Percentiles rank a stretch among this genome's conserved stretches.
Evolutionary conservation across 2,888 invertebrate genomes (phyloP).

Genomic region (Enoplolaimus lenunculus): DNA sequence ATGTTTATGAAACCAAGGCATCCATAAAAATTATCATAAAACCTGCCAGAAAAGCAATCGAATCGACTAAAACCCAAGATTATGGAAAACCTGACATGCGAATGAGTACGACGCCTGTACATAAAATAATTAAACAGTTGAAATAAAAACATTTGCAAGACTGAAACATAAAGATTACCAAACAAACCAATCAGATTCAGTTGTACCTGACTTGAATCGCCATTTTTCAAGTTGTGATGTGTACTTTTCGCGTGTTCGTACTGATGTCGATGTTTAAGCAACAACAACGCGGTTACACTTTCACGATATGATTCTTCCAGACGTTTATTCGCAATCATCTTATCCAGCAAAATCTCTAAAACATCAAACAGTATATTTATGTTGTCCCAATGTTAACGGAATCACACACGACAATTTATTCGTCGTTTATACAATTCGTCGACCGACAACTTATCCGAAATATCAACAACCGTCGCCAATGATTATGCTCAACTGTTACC

Average conservation of each 20-base stretch:
- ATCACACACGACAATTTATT: background rate
- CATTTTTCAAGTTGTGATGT: background rate
- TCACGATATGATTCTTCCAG: constrained; percentile 61
- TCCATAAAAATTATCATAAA: no score
- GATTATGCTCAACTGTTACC: no score
- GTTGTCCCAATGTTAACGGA: no score
- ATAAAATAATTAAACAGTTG: no score
- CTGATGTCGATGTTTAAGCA: constrained; percentile 80
- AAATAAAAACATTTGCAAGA: no score
- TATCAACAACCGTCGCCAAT: background rate
- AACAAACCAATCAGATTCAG: no score
- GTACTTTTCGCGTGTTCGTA: constrained; percentile 52
- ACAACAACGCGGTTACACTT: constrained; percentile 62
- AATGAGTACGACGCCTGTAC: no score
- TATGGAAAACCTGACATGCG: no score
- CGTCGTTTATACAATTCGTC: background rate
- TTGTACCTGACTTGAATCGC: background rate
- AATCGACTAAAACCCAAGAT: no score
- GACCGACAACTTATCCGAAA: background rate
- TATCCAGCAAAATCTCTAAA: constrained; percentile 35
- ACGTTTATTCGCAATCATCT: constrained; percentile 51
- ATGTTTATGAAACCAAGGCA: no score
- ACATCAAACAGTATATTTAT: background rate
- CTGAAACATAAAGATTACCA: no score
- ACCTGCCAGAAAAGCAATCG: no score